Evolutionary conservation across 2,797 vertebrate genomes (phyloP).

Genomic region (Erethizon dorsatum): DNA sequence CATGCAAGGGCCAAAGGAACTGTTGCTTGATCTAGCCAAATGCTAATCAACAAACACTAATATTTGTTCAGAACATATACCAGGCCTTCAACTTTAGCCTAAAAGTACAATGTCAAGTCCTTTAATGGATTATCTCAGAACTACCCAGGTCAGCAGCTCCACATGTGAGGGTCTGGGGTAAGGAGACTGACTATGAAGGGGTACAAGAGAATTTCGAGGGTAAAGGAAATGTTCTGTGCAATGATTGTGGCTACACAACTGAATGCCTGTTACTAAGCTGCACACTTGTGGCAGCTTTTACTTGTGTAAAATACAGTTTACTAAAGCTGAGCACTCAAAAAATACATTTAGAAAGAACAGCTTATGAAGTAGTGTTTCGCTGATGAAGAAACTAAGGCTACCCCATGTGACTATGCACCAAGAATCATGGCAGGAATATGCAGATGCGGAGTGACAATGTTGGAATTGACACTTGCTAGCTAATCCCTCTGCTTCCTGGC

Average conservation of each 20-base stretch:
- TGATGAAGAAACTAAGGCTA: slow-evolving; percentile 1
- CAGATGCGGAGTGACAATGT: not conserved
- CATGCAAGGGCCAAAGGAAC: not conserved
- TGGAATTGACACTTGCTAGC: not conserved
- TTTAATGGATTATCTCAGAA: not conserved
- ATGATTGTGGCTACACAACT: not conserved
- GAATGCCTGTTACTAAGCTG: not conserved
- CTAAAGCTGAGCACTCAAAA: not conserved
- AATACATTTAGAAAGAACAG: slow-evolving; percentile 21
- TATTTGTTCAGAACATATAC: slow-evolving; percentile 19
- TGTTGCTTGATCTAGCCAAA: not conserved
- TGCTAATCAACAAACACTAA: slow-evolving; percentile 24
- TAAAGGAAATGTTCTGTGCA: not conserved
- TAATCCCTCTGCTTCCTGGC: not conserved
- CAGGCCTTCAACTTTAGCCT: not conserved
- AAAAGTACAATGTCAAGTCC: not conserved
- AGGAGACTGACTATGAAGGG: not conserved
- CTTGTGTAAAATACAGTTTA: slow-evolving; percentile 15
- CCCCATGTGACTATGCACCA: not conserved
- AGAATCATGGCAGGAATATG: not conserved
- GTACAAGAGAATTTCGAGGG: not conserved
- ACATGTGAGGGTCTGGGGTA: not conserved
- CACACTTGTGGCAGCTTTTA: not conserved
- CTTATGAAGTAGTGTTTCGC: not conserved
- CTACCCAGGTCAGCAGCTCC: not conserved